Evolutionary conservation across 2,113 vertebrate genomes (phyloP), one percentile per base, ranked within the genome.

Genomic region (Alosa alosa): DNA sequence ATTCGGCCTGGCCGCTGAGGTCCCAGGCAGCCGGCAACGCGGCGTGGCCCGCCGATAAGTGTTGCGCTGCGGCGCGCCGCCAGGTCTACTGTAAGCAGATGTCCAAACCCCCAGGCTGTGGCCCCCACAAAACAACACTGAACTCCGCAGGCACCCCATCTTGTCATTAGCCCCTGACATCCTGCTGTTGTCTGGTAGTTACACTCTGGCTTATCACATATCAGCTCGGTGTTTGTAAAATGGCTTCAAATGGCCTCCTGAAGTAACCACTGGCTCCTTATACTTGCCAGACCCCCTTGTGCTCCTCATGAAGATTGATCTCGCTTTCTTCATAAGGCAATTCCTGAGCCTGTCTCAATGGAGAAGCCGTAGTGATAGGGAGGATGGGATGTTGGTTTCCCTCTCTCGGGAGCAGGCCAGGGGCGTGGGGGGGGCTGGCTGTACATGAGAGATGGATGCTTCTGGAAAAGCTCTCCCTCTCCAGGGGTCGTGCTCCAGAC

Each of bases 361-460:
- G 72, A 78, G 72, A 39, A 31, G 4, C 72, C 0, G 11, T 78
- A 78, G 25, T 39, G 72, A 78, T 41, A 15, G 72, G 72, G 72
- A 17, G 72, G 72, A 78, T 22, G 49, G 75, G 45, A 81, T 78
- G 25, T 36, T 47, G 75, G 31, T 41, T 52, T 55, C 72, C 31
- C 72, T 15, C 10, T 39, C 72, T 17, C 17, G 11, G 2, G 25
- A 25, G 64, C 31, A n/a, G n/a, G 64, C 64, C 10, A 18, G 55
- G 55, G 55, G 55, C 15, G 55, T 20, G 31, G 72, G 72, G 31
- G 31, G 11, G 36, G 72, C 20, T 31, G 36, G 72, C 31, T 31
- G 31, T 36, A 4, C 25, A 78, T 78, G 72, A 78, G 72, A 78
- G 72, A 78, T 41, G 72, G 72, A 78, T 78, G 72, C 72, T 78